These are phyloP conservation scores for Otus sunia DNA, from an alignment of 2,113 vertebrate species.

Conservation along the genomic window DNA sequence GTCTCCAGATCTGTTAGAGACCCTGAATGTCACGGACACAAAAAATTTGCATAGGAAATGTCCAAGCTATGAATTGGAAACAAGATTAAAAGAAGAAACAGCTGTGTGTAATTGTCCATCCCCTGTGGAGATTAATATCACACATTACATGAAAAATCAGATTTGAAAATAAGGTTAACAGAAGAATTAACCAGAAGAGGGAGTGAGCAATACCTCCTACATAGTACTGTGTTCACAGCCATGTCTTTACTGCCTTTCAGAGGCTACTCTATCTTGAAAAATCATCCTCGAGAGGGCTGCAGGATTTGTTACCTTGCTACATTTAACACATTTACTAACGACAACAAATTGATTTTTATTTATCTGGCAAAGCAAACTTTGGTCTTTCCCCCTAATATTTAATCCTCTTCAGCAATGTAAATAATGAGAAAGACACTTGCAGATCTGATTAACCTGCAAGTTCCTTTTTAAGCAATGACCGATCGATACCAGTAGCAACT, in stretches of 20 bases:
- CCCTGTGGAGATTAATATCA: conserved; percentile 51
- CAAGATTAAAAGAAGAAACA: conserved; percentile 51
- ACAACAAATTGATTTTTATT: conserved; percentile 60
- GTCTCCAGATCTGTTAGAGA: not conserved
- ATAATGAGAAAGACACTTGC: conserved; percentile 43
- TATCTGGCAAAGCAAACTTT: conserved; percentile 37
- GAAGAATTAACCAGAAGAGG: conserved; percentile 39
- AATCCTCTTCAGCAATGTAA: conserved; percentile 53
- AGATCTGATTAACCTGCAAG: conserved; percentile 65
- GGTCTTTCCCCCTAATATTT: conserved; percentile 44
- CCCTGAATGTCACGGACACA: conserved; percentile 16
- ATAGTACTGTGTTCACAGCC: not conserved
- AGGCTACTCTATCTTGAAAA: conserved; percentile 13
- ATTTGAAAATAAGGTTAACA: conserved; percentile 60
- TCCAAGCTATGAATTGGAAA: conserved; percentile 10
- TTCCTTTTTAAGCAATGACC: conserved; percentile 50
- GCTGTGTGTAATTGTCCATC: conserved; percentile 34
- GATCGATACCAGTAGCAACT: conserved; percentile 14
- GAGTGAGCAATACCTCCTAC: conserved; percentile 26
- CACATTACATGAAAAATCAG: conserved; percentile 48
- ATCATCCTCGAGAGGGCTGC: not conserved
- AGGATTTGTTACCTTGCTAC: conserved; percentile 19
- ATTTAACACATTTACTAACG: not conserved
- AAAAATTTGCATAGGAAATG: conserved; percentile 52
- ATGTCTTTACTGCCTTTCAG: not conserved